Conservation (phyloP, 2,113 vertebrate genomes). For the Cynocephalus volans region DNA sequence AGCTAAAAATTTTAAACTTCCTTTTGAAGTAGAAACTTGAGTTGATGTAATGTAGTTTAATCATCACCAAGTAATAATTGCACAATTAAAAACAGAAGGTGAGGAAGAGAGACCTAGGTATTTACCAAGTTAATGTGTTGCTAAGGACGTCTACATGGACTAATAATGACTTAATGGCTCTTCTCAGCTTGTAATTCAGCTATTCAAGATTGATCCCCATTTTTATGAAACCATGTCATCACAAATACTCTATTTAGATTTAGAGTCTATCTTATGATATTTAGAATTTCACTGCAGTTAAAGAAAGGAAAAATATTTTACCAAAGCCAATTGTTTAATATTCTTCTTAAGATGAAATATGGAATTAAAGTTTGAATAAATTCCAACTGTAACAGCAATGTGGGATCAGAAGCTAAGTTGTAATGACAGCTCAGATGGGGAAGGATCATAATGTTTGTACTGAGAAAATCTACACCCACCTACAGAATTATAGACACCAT, state of each 20-base stretch:
- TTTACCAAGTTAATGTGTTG: not conserved
- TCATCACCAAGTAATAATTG: slow-evolving; percentile 46
- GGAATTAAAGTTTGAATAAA: slow-evolving; percentile 55
- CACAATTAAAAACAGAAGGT: not conserved
- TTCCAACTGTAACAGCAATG: slow-evolving; percentile 17
- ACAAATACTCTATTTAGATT: slow-evolving; percentile 40
- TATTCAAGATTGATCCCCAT: slow-evolving; percentile 34
- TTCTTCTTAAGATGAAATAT: slow-evolving; percentile 47
- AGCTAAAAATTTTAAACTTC: not conserved
- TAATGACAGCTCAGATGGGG: not conserved
- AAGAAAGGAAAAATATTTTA: slow-evolving; percentile 29
- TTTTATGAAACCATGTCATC: slow-evolving; percentile 42
- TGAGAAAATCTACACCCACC: not conserved
- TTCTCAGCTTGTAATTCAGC: not conserved
- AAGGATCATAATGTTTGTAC: not conserved
- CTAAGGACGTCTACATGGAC: not conserved
- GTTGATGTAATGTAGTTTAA: not conserved
- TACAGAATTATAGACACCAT: not conserved
- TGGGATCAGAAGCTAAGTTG: slow-evolving; percentile 23
- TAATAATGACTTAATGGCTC: not conserved
- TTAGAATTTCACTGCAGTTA: slow-evolving; percentile 35
- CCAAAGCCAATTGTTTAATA: not conserved
- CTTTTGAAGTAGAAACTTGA: slow-evolving; percentile 57
- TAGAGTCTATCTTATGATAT: slow-evolving; percentile 52
- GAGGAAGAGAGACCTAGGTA: not conserved